Evolutionary conservation across 2,888 invertebrate genomes (phyloP).

Genomic region (Trichogramma evanescens): DNA sequence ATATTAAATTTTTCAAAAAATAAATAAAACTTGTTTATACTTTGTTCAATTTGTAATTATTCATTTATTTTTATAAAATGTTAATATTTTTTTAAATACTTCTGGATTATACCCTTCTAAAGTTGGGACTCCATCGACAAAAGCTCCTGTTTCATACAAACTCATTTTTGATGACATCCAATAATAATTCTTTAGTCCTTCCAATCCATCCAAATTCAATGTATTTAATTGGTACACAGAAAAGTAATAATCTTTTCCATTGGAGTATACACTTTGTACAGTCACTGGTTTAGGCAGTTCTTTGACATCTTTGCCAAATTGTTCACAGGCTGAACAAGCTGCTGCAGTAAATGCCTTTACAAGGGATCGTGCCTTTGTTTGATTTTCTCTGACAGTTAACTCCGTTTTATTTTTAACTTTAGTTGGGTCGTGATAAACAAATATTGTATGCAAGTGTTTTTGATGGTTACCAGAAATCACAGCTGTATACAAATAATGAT

Average conservation of each 20-base stretch:
- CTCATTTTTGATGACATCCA: constrained; percentile 62
- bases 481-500: constrained; percentile 16
- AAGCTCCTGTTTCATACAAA: constrained; percentile 61
- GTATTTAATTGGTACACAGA: constrained; percentile 80
- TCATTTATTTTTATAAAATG: constrained; percentile 67
- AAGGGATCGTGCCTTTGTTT: constrained; percentile 63
- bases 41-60: constrained; percentile 8
- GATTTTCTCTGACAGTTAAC: constrained; percentile 59
- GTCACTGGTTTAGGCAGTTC: constrained; percentile 70
- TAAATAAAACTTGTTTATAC: neutral
- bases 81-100: constrained; percentile 69
- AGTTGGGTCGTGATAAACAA: constrained; percentile 62
- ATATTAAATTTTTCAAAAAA: constrained; percentile 55
- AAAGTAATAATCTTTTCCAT: constrained; percentile 72
- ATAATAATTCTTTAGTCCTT: constrained; percentile 69
- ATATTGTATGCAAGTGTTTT: constrained; percentile 64
- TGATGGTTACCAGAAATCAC: constrained; percentile 14
- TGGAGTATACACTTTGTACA: constrained; percentile 76
- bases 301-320: constrained; percentile 63
- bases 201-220: constrained; percentile 56
- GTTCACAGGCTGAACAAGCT: constrained; percentile 67
- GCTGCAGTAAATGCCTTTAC: constrained; percentile 71
- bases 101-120: constrained; percentile 71
- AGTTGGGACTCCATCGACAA: constrained; percentile 59
- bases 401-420: constrained; percentile 64